phyloP scores from a whole-genome alignment of 1,140 invertebrate genomes.

The Cotesia typhae region DNA sequence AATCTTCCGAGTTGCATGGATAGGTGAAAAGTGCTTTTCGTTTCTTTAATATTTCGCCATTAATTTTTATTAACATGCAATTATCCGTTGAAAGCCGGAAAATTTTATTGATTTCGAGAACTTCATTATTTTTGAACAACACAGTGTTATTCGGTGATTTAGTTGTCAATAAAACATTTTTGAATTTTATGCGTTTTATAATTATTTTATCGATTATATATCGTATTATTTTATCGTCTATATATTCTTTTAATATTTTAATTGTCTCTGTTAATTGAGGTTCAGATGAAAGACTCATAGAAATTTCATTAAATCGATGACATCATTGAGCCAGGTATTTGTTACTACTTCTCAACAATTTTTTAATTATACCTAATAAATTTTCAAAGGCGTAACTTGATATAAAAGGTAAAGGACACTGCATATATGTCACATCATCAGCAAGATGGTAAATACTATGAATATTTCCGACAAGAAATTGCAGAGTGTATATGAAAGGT shows the following conservation, averaged over 20 bases:
- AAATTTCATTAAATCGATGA: conserved; percentile 25
- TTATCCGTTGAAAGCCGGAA: not conserved
- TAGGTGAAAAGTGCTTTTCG: conserved; percentile 21
- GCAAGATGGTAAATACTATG: conserved; percentile 42
- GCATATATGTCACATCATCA: conserved; percentile 30
- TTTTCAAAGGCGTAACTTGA: conserved; percentile 32
- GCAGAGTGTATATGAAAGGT: conserved; percentile 30
- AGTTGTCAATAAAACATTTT: conserved; percentile 7
- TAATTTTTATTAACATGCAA: conserved; percentile 5
- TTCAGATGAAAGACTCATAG: not conserved
- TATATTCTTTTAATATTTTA: not conserved
- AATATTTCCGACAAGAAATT: conserved; percentile 37
- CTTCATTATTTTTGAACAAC: conserved; percentile 15
- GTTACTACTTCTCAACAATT: conserved; percentile 17
- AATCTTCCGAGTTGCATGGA: conserved; percentile 26
- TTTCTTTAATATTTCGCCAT: conserved; percentile 4
- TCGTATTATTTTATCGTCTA: not conserved
- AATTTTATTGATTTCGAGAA: conserved; percentile 30
- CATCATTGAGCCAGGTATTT: conserved; percentile 25
- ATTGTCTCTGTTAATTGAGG: not conserved
- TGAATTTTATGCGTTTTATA: conserved; percentile 15
- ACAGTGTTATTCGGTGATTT: conserved; percentile 30
- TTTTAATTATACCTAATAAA: conserved; percentile 29
- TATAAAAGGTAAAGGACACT: conserved; percentile 20
- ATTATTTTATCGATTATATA: not conserved